Percentiles rank a stretch among this genome's conserved stretches.
phyloP scores from a whole-genome alignment of 1,140 invertebrate genomes.

The Asbolus verrucosus region DNA sequence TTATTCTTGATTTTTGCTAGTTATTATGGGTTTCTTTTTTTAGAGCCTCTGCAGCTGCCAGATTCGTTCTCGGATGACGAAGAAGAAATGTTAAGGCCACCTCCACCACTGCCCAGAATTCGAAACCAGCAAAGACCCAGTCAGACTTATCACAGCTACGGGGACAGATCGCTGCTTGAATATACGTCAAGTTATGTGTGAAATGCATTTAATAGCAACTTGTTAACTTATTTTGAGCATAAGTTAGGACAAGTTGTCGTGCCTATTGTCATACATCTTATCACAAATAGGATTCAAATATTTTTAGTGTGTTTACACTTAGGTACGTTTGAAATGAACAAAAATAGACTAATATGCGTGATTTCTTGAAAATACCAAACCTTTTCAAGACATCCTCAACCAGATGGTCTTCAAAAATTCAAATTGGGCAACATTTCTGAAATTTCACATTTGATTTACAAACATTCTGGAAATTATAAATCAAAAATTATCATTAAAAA shows the following conservation, averaged over 20 bases:
- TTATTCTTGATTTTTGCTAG: background rate
- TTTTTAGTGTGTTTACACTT: no score
- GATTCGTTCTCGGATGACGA: conserved; percentile 10
- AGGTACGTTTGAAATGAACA: no score
- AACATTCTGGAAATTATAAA: no score
- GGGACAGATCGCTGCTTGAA: background rate
- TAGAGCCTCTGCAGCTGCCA: conserved; percentile 6
- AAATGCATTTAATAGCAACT: background rate
- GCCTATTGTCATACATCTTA: no score
- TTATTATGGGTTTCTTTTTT: background rate
- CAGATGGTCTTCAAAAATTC: no score
- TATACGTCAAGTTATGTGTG: conserved; percentile 15
- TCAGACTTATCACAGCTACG: background rate
- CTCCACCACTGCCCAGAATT: background rate
- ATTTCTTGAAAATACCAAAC: no score
- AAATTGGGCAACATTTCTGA: no score
- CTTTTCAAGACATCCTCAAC: no score
- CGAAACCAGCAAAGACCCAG: background rate
- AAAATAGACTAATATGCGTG: no score
- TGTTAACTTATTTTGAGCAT: conserved; percentile 10
- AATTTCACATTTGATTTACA: no score
- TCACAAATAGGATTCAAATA: no score
- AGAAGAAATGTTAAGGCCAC: background rate
- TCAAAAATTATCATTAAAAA: no score
- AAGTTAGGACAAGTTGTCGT: background rate